These are phyloP conservation scores for Mythimna impura DNA, from an alignment of 2,888 invertebrate genomes.

Conservation along the genomic window DNA sequence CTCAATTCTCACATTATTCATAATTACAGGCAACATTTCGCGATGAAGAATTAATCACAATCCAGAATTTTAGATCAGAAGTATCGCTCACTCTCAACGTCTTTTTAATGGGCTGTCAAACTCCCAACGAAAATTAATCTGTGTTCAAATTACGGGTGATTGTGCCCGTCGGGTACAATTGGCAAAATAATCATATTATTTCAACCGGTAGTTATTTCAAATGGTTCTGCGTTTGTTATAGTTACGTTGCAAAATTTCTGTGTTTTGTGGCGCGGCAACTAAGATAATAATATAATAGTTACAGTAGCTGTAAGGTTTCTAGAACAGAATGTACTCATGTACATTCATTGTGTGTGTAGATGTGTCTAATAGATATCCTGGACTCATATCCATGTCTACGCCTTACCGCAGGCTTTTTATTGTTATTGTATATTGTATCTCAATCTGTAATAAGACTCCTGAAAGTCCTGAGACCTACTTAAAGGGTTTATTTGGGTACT, in stretches of 20 bases:
- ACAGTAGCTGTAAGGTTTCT: neutral
- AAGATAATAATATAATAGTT: constrained; percentile 25
- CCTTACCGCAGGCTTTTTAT: too few relatives aligned
- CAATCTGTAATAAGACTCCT: neutral
- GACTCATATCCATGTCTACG: neutral
- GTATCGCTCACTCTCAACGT: neutral
- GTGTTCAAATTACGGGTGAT: constrained; percentile 10
- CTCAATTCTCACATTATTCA: neutral
- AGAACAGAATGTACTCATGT: neutral
- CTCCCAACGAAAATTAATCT: neutral
- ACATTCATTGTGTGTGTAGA: too few relatives aligned
- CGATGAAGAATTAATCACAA: neutral
- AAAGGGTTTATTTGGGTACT: too few relatives aligned
- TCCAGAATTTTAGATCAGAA: constrained; percentile 1
- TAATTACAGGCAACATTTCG: neutral
- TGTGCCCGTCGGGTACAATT: constrained; percentile 35
- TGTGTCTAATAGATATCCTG: neutral
- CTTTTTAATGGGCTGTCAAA: neutral
- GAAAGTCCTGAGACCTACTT: neutral
- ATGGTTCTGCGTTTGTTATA: constrained; percentile 2
- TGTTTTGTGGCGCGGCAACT: constrained; percentile 25
- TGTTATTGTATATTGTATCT: too few relatives aligned
- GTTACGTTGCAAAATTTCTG: constrained; percentile 30
- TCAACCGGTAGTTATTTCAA: constrained; percentile 23
- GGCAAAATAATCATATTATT: constrained; percentile 21